Evolutionary conservation across 1,140 invertebrate species (phyloP), one percentile per base, ranked within the genome.

Genomic region (Caenorhabditis briggsae): DNA sequence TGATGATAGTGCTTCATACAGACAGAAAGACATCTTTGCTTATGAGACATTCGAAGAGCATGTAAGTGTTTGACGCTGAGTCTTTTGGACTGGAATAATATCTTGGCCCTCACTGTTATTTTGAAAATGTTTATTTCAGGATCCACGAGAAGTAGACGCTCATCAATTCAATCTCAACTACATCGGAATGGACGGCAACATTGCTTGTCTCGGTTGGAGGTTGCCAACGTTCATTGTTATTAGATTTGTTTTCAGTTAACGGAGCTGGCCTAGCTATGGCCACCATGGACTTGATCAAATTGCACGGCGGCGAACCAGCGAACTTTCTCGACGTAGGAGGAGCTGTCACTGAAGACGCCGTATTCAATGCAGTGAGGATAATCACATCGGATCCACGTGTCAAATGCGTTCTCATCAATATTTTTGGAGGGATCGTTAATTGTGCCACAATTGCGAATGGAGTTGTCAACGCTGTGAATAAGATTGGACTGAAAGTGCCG

Each of bases 361-460:
- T 96, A 41, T 94, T 93, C 56, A 93, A 95, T 89, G 96, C 95
- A 8, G 96, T 96, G 92, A 94, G 94, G 90, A 91, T 90, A 46
- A 87, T 90, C 41, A 90, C 88, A 43, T 65, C 83, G 9, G 89
- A 90, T 87, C 83, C 86, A 23, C 82, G 85, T 50, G 89, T 99
- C 0, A 97, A 97, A 93, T 95, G 96, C 5, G 96, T 99, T 89
- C 94, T 99, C 83, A 97, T 99, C 0, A 99, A 99, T 93, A 97
- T 99, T 5, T 99, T 99, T 94, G 98, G 97, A 87, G 98, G 98
- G 89, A 99, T 99, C 92, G 97, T 99, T 0, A 98, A 99, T 93
- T 99, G 98, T 94, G 96, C 95, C 2, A 98, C 95, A 7, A 96
- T 99, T 92, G 97, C 98, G 3, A 96, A 95, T 91, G 98, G 98